Percentiles rank a stretch among this genome's conserved stretches.
Evolutionary conservation across 2,888 invertebrate genomes (phyloP).

Genomic region (Acronicta aceris): DNA sequence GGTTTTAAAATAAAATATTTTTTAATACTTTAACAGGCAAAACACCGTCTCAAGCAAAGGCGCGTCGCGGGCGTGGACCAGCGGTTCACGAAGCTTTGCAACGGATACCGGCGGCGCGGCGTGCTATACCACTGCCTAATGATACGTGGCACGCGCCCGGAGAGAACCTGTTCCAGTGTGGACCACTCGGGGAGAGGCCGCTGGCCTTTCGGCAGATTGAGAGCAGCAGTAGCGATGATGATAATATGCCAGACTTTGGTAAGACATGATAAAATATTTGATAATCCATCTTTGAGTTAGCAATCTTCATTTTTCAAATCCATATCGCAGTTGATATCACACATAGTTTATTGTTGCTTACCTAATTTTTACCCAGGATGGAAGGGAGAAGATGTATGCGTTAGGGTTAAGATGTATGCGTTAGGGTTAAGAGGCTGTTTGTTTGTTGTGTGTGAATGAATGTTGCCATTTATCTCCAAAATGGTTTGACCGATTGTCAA

Average conservation of each 20-base stretch:
- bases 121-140: constrained; percentile 73
- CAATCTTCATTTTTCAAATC: no score
- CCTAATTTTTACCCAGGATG: no score
- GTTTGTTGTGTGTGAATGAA: no score
- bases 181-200: constrained; percentile 74
- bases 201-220: constrained; percentile 74
- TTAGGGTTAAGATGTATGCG: no score
- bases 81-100: constrained; percentile 89
- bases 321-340: no score
- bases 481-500: no score
- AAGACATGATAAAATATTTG: constrained; percentile 32
- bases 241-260: constrained; percentile 84
- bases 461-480: no score
- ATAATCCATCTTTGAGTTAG: neutral
- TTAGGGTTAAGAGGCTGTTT: no score
- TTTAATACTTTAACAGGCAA: constrained; percentile 59
- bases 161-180: constrained; percentile 82
- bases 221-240: constrained; percentile 84
- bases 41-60: constrained; percentile 68
- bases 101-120: constrained; percentile 84
- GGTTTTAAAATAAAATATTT: no score
- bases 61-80: constrained; percentile 82
- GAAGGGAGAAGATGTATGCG: no score
- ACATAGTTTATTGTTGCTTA: no score
- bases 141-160: constrained; percentile 86